These are phyloP conservation scores for Periophthalmus magnuspinnatus DNA, from an alignment of 2,797 vertebrate species.

Conservation along the genomic window DNA sequence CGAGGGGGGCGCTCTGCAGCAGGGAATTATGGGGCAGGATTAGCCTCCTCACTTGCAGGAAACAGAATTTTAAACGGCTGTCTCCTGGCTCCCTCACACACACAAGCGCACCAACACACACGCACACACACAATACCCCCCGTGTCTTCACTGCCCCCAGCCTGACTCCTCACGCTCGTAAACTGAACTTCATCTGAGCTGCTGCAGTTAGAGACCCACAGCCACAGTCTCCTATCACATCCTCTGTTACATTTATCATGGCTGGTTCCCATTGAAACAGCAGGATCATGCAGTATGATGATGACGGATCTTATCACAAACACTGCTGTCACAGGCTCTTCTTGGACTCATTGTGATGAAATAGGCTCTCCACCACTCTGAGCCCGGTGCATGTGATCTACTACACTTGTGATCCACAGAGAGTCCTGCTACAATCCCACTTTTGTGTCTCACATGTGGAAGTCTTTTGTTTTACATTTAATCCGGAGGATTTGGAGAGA, in stretches of 20 bases:
- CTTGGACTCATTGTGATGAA: conserved; percentile 30
- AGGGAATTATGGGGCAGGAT: conserved; percentile 99
- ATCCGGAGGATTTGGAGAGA: conserved; percentile 66
- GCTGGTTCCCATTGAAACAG: conserved; percentile 31
- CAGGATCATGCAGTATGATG: conserved; percentile 23
- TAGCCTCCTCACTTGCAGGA: conserved; percentile 99
- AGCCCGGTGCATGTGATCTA: conserved; percentile 14
- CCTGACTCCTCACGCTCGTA: conserved; percentile 64
- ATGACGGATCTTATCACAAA: conserved; percentile 35
- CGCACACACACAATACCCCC: conserved; percentile 25
- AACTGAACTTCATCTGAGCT: conserved; percentile 67
- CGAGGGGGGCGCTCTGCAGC: conserved; percentile 97
- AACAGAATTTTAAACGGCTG: conserved; percentile 99
- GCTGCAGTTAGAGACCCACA: conserved; percentile 24
- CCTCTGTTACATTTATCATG: conserved; percentile 16
- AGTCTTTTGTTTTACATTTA: conserved; percentile 67
- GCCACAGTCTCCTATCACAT: conserved; percentile 11
- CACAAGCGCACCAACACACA: conserved; percentile 15
- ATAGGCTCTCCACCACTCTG: conserved; percentile 19
- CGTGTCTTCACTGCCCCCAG: conserved; percentile 61
- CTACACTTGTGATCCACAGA: conserved; percentile 53
- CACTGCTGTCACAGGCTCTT: conserved; percentile 15
- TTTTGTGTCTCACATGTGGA: conserved; percentile 60
- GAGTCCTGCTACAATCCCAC: conserved; percentile 36
- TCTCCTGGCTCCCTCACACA: conserved; percentile 80